Base-by-base conservation (phyloP, 2,113 vertebrate genomes). In the Seriola aureovittata region DNA sequence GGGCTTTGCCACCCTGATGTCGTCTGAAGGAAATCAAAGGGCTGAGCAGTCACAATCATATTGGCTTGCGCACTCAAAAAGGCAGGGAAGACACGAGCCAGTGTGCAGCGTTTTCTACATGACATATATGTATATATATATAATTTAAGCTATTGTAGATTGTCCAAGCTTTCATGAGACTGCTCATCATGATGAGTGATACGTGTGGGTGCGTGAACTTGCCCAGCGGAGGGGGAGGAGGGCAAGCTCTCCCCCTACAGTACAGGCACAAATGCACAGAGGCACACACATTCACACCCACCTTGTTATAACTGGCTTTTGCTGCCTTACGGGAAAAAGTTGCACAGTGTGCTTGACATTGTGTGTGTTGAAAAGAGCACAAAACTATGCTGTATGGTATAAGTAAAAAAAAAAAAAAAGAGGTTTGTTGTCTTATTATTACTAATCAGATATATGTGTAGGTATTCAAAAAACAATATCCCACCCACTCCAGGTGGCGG, bases 161-260 rank as follows among this genome's bases (percentile, higher is more conserved):
- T 25, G 50, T 78, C 36, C 16, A 46, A 23, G 46, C 68, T 59
- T 80, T 80, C 67, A 81, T 64, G 32, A 32, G 85, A 68, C 65
- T 55, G 52, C 79, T 89, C 55, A 48, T 84, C 71, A 76, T 36
- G 66, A 69, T 81, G 77, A 87, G 46, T 81, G 74, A 85, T 82
- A n/a, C 3, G 55, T 60, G 84, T 82, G 71, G 81, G 82, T 78
- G 73, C n/a, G 3, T 82, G 85, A 86, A 86, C 84, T 69, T 69
- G 54, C 78, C 65, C 42, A 34, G 9, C 12, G 21, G 52, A 72
- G 68, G 21, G 8, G 48, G 74, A 67, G 69, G 82, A 88, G 66
- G 59, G 71, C 62, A 55, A 71, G 52, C 34, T 55, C 77, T 71
- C 34, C 57, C 54, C 36, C 70, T 60, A 11, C 50, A 79, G 60